A percentile compares a stretch with the other conserved stretches of the same genome.
phyloP scores from a whole-genome alignment of 2,113 vertebrate genomes.

The Pao palembangensis region DNA sequence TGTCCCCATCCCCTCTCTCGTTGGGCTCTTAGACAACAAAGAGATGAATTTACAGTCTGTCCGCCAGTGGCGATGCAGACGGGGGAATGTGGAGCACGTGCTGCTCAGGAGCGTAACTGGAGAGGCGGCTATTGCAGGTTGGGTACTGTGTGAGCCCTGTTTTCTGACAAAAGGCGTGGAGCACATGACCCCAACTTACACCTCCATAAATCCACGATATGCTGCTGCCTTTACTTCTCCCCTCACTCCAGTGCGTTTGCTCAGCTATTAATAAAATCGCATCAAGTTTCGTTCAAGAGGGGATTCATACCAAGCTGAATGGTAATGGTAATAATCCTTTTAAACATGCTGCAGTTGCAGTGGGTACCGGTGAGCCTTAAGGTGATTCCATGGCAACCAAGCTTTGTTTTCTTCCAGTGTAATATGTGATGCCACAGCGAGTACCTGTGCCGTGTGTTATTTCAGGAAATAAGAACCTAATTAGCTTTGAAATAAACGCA shows the following conservation, averaged over 20 bases:
- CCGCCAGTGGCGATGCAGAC: constrained; percentile 44
- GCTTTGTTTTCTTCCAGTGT: constrained; percentile 26
- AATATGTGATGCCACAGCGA: too few relatives aligned
- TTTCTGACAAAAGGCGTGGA: constrained; percentile 24
- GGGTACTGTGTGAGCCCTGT: constrained; percentile 27
- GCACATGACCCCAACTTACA: constrained; percentile 15
- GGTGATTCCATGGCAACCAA: constrained; percentile 58
- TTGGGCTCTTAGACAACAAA: constrained; percentile 55
- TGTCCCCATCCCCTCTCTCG: constrained; percentile 20
- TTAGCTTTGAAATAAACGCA: too few relatives aligned
- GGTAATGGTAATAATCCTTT: too few relatives aligned
- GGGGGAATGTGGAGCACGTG: constrained; percentile 49
- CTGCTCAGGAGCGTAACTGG: constrained; percentile 42
- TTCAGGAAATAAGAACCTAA: too few relatives aligned
- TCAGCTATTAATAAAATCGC: constrained; percentile 14
- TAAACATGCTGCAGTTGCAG: constrained; percentile 42
- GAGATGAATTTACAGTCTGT: constrained; percentile 57
- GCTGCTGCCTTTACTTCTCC: neutral
- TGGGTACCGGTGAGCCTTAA: constrained; percentile 34
- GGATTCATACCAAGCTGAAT: constrained; percentile 40
- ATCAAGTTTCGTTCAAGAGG: constrained; percentile 20
- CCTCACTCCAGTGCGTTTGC: neutral
- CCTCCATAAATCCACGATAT: neutral
- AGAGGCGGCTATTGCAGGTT: constrained; percentile 43
- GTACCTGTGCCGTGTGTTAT: too few relatives aligned